Conservation (phyloP, 2,888 invertebrate species). For the Ecliptopera silaceata region DNA sequence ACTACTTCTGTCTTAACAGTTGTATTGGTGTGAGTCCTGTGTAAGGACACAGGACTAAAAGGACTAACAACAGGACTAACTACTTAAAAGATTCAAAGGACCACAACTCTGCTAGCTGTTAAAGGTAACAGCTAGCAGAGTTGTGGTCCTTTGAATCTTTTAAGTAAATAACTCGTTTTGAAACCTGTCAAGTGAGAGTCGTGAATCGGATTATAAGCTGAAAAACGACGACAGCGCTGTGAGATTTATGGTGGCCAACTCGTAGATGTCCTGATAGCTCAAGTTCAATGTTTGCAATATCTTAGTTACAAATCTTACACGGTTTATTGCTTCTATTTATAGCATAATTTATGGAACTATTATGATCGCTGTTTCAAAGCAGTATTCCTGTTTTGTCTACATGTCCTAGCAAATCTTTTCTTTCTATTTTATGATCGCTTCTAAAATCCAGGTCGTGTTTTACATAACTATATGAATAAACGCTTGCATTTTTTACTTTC, state of each 20-base stretch:
- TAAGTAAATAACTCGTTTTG: conserved; percentile 21
- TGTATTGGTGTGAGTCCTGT: neutral
- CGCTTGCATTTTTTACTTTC: conserved; percentile 19
- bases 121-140: too few relatives aligned
- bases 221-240: conserved; percentile 17
- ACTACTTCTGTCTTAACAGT: conserved; percentile 18
- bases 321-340: neutral
- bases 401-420: neutral
- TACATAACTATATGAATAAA: neutral
- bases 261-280: conserved; percentile 4
- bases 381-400: neutral
- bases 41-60: too few relatives aligned
- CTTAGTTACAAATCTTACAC: neutral
- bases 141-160: conserved; percentile 13
- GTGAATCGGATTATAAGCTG: conserved; percentile 21
- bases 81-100: too few relatives aligned
- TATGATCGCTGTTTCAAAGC: too few relatives aligned
- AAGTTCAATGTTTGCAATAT: conserved; percentile 6
- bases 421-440: too few relatives aligned
- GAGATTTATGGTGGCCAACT: conserved; percentile 16
- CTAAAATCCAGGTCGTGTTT: neutral
- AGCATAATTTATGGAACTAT: too few relatives aligned
- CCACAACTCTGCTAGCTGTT: too few relatives aligned
- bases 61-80: too few relatives aligned
- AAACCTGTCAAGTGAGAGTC: conserved; percentile 24